A percentile compares a stretch with the other conserved stretches of the same genome.
Conservation (phyloP, 1,140 invertebrate species). For the Mercenaria mercenaria region DNA sequence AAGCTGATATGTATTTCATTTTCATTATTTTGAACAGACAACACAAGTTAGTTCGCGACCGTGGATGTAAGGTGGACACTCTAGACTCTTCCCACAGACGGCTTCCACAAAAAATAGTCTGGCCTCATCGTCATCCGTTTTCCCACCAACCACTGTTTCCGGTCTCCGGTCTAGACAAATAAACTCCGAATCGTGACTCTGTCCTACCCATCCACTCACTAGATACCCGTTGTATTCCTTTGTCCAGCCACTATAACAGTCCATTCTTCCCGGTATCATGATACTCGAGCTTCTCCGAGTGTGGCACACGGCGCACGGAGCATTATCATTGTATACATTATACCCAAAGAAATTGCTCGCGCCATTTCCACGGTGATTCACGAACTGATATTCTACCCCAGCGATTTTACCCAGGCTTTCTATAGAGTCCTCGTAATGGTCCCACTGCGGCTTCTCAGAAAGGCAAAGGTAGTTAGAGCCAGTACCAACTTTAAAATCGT, state of each 20-base stretch:
- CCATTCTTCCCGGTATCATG: slow-evolving; percentile 64
- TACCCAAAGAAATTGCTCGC: not conserved
- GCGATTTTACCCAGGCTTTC: not conserved
- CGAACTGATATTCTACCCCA: not conserved
- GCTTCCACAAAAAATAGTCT: slow-evolving; percentile 40
- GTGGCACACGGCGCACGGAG: slow-evolving; percentile 65
- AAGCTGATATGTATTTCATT: too few species aligned
- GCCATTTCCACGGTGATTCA: not conserved
- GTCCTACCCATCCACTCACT: not conserved
- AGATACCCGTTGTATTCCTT: slow-evolving; percentile 62
- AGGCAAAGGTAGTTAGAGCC: not conserved
- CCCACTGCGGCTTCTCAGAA: not conserved
- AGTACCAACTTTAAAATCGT: not conserved
- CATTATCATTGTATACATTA: slow-evolving; percentile 24
- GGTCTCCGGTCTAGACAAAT: slow-evolving; percentile 46
- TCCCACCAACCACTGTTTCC: not conserved
- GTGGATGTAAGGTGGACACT: slow-evolving; percentile 55
- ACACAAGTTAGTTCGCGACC: slow-evolving; percentile 24
- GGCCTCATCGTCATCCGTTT: not conserved
- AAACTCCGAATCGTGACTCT: slow-evolving; percentile 6
- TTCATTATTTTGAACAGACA: slow-evolving; percentile 35
- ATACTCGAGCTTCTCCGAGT: slow-evolving; percentile 4
- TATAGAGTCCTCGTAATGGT: not conserved
- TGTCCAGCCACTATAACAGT: slow-evolving; percentile 60
- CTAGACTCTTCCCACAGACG: slow-evolving; percentile 24